Base-by-base conservation (phyloP, 2,888 invertebrate species). In the Physocephala rufipes region DNA sequence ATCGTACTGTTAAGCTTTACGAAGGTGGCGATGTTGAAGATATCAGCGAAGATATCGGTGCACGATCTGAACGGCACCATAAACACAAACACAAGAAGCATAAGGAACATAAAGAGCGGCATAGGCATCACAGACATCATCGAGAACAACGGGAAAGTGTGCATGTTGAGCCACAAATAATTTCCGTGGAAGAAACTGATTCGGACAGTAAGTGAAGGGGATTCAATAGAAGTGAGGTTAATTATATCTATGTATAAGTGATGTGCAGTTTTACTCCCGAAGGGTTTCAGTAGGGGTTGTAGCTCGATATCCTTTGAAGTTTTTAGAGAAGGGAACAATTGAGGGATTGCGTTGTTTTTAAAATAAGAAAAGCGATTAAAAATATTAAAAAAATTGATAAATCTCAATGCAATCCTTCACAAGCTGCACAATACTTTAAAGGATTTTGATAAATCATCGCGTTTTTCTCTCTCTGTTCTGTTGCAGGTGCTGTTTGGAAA, bases 141-240 rank as follows among this genome's bases (percentile, higher is more conserved):
- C 80, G 81, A 16, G 58, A 58, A 16, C 26, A 71, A 15, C 76
- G 71, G 9, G 75, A 76, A 12, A 71, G 71, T 7, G 64, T 73
- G 12, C 71, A 55, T 21, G 76, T 78, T 61, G 81, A 82, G 30
- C 77, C 77, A 0, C 75, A 81, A 67, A 78, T 85, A 24, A 84
- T 85, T 67, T 81, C 83, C 0, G 71, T 83, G 21, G 81, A 84
- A 71, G 84, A 84, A 65, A 82, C 84, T 63, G 84, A 86, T 73
- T 85, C 85, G n/a, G 86, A 86, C 47, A 86, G 86, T 86, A 83
- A 85, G 85, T 86, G 70, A 63, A 68, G n/a, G 51, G n/a, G 51
- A n/a, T 51, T 21, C 49, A 58, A 5, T 15, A 9, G 13, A 7
- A 28, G 28, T 28, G 15, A 58, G 58, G 58, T 26, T 2, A 28